phyloP scores from a whole-genome alignment of 2,888 invertebrate species.

The Platycheirus albimanus region DNA sequence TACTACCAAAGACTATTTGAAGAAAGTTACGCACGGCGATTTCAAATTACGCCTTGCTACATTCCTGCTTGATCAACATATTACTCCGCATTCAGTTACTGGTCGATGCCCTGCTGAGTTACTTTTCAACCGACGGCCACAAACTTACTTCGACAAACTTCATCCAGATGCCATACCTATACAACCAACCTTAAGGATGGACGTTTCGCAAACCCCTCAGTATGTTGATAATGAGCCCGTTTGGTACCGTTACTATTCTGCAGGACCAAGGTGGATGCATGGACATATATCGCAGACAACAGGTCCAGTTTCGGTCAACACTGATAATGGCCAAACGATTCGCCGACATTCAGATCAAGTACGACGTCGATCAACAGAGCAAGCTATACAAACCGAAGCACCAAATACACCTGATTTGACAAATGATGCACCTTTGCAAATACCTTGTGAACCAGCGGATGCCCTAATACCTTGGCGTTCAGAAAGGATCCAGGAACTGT shows the following conservation, averaged over 20 bases:
- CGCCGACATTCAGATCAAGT: conserved; percentile 22
- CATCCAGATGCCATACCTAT: conserved; percentile 26
- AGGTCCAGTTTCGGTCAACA: conserved; percentile 13
- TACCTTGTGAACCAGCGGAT: not conserved
- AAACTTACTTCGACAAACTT: conserved; percentile 17
- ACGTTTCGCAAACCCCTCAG: not conserved
- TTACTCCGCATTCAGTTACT: conserved; percentile 1
- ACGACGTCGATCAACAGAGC: conserved; percentile 17
- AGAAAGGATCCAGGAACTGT: conserved; percentile 10
- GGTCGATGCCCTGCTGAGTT: conserved; percentile 4
- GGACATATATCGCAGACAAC: conserved; percentile 7
- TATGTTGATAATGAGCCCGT: conserved; percentile 2
- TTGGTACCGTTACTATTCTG: conserved; percentile 27
- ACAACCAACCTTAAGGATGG: not conserved
- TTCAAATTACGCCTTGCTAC: not conserved
- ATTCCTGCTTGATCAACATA: not conserved
- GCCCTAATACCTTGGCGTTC: not conserved
- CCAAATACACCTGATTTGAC: not conserved
- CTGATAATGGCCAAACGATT: conserved; percentile 15
- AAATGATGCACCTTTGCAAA: not conserved
- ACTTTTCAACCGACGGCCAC: not conserved
- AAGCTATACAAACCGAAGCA: not conserved
- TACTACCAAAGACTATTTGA: conserved; percentile 3
- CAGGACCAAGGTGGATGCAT: conserved; percentile 12
- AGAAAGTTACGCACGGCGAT: conserved; percentile 9